Evolutionary conservation across 2,797 vertebrate genomes (phyloP).

Genomic region (Scolopax rusticola): DNA sequence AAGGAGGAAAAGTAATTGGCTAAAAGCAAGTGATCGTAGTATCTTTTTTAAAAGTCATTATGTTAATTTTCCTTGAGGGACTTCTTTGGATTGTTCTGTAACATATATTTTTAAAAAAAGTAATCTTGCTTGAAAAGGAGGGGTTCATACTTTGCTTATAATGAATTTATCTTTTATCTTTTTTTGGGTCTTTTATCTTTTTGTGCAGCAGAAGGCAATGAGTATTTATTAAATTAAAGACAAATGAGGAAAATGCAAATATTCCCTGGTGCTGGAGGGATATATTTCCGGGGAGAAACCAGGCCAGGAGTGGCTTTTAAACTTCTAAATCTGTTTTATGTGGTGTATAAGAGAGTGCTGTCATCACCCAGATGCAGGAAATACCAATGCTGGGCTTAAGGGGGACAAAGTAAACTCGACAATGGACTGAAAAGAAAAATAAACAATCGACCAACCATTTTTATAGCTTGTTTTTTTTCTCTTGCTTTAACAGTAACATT

Average conservation of each 20-base stretch:
- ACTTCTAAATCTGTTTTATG: slow-evolving; percentile 32
- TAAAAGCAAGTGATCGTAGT: slow-evolving; percentile 12
- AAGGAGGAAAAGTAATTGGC: slow-evolving; percentile 51
- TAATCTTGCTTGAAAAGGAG: not conserved
- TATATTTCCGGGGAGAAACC: slow-evolving; percentile 47
- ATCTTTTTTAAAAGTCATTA: not conserved
- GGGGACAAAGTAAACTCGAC: slow-evolving; percentile 52
- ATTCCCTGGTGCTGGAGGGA: not conserved
- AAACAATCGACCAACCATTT: slow-evolving; percentile 49
- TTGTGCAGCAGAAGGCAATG: not conserved
- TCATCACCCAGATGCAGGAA: slow-evolving; percentile 63
- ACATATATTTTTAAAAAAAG: not conserved
- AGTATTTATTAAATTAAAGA: not conserved
- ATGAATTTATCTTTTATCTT: not conserved
- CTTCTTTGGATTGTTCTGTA: not conserved
- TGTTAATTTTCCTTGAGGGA: slow-evolving; percentile 16
- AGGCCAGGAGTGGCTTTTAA: slow-evolving; percentile 25
- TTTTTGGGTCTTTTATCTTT: not conserved
- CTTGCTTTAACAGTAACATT: slow-evolving; percentile 62
- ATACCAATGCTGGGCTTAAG: slow-evolving; percentile 44
- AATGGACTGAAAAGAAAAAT: slow-evolving; percentile 60
- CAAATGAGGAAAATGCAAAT: not conserved
- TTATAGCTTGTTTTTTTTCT: slow-evolving; percentile 68
- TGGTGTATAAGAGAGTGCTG: slow-evolving; percentile 26
- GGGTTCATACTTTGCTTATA: not conserved